phyloP scores from a whole-genome alignment of 2,113 vertebrate genomes.

The Lethenteron reissneri region DNA sequence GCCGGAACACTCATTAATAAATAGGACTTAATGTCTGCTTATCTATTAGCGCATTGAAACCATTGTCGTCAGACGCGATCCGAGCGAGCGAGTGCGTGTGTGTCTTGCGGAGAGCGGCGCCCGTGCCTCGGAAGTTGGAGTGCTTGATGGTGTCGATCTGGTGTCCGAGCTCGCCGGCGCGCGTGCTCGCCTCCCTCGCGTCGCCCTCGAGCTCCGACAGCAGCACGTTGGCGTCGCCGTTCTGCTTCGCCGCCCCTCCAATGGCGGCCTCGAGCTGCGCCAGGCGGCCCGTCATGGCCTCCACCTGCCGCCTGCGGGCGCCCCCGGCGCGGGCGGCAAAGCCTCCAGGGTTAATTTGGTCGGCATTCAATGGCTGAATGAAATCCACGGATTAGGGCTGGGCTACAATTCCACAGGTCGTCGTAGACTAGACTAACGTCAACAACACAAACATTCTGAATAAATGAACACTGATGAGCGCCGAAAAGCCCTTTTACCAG shows the following conservation, averaged over 20 bases:
- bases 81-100: too few species aligned
- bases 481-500: too few species aligned
- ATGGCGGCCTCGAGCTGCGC: constrained; percentile 37
- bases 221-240: constrained; percentile 26
- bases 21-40: too few species aligned
- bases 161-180: constrained; percentile 46
- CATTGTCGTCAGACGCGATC: too few species aligned
- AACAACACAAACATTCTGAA: neutral
- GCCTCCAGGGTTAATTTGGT: constrained; percentile 11
- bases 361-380: too few species aligned
- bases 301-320: constrained; percentile 42
- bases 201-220: constrained; percentile 34
- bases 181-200: constrained; percentile 37
- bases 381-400: too few species aligned
- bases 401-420: too few species aligned
- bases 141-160: constrained; percentile 86
- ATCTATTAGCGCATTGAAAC: too few species aligned
- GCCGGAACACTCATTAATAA: too few species aligned
- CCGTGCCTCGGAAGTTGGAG: constrained; percentile 64
- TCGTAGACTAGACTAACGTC: neutral
- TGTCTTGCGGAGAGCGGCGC: neutral
- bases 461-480: too few species aligned
- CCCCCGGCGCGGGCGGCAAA: constrained; percentile 12
- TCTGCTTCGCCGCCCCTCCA: constrained; percentile 23
- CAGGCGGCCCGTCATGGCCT: constrained; percentile 38